Evolutionary conservation across 2,888 invertebrate species (phyloP), one percentile per base, ranked within the genome.

Genomic region (Thymelicus lineola): DNA sequence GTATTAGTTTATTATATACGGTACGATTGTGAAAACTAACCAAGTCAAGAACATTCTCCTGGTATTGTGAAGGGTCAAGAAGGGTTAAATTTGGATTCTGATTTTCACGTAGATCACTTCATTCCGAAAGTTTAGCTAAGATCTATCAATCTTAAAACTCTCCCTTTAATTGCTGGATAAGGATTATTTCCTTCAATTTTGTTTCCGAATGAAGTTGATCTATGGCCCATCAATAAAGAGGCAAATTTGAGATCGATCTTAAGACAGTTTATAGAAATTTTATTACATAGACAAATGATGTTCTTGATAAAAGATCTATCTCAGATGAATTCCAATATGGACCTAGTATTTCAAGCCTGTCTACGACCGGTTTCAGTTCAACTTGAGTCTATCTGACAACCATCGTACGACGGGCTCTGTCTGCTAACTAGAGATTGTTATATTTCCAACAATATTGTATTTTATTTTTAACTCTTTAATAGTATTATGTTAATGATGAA

Each of bases 401-500:
- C 35, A 50, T 17, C 28, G 36, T 12, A 50, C 15, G 50, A 50
- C 17, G 28, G 59, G 38, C 50, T 12, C n/a, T 20, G 42, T 14
- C 60, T 42, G 35, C 62, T 12, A 9, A 36, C 10, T 58, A 57
- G 7, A 17, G 9, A 45, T 53, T 48, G 9, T 35, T 53, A 48
- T 55, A 17, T 48, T 69, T 48, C 20, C 45, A 38, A 68, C 65
- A 50, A 70, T 71, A 71, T 67, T 73, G 58, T 75, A 57, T 74
- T 71, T 64, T 73, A 70, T 14, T 53, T 35, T 15, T 36, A 7
- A 42, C 10, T 46, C 45, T 46, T 63, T 50, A 58, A 6, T 65
- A 15, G 72, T 79, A 75, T 79, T 80, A 77, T 82, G 85, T 86
- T 89, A 90, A 91, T 87, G 78, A 84, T 86, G 79, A 80, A 84